These are phyloP conservation scores for Panthera tigris DNA, from an alignment of 2,113 vertebrate genomes.

Conservation along the genomic window DNA sequence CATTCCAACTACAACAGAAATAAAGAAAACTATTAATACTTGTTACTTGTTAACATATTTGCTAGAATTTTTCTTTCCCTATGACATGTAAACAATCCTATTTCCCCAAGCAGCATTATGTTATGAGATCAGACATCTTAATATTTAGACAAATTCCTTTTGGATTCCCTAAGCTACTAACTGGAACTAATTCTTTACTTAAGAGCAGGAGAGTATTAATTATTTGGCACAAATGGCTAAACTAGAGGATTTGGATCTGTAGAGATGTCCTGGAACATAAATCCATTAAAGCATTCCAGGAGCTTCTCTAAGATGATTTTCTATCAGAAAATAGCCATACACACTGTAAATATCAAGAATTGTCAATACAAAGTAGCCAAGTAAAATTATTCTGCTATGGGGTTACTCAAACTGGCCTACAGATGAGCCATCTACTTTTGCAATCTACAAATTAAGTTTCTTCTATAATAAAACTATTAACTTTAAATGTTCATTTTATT, in stretches of 20 bases:
- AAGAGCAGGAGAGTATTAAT: neutral
- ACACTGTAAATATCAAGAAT: neutral
- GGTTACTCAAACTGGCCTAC: neutral
- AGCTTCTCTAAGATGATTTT: neutral
- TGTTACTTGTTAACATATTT: neutral
- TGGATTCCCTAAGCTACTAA: neutral
- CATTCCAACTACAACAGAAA: neutral
- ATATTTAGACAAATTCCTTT: constrained; percentile 3
- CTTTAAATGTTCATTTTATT: neutral
- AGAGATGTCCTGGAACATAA: neutral
- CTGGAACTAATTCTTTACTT: neutral
- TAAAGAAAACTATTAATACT: neutral
- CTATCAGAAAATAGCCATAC: neutral
- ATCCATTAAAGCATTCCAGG: neutral
- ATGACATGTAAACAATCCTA: neutral
- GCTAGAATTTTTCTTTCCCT: neutral
- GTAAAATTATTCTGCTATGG: neutral
- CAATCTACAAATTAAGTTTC: neutral
- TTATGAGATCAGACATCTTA: neutral
- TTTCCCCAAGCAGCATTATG: neutral
- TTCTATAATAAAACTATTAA: neutral
- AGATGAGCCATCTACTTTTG: neutral
- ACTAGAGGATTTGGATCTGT: neutral
- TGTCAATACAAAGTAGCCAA: neutral
- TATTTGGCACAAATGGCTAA: neutral